Evolutionary conservation across 2,888 invertebrate species (phyloP), one percentile per base, ranked within the genome.

Genomic region (Cryptus viduatorius): DNA sequence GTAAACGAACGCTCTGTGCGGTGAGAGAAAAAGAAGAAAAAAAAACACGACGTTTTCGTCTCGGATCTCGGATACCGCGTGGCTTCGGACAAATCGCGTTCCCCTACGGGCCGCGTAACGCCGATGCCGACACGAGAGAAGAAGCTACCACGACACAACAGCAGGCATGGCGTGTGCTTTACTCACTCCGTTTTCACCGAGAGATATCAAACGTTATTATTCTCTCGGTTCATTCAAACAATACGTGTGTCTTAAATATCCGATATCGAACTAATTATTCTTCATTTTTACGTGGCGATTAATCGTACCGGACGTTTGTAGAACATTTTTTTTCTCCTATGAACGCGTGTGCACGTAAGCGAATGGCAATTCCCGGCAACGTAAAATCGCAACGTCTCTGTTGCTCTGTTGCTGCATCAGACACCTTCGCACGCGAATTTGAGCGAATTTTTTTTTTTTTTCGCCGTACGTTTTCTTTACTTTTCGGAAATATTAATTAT

Each of bases 101-200:
- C 37, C 69, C 53, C 81, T 77, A 53, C 67, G 24, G 61, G 67
- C 86, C 87, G 76, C 79, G 86, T 84, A 84, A 87, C 84, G 82
- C 84, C 87, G 86, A 87, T 84, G 87, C 87, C 88, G 86, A 88
- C 86, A 88, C 87, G 85, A 79, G 85, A 88, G 82, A 88, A 82
- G 83, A 85, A 83, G 79, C 71, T 75, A 65, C 44, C 53, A 46
- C 69, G 65, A 64, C 75, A 80, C 79, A 85, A 85, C 84, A 87
- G 83, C 90, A 89, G 89, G 90, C 89, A 91, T 91, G 91, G 92
- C 91, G 91, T 87, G 90, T 79, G 86, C 19, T 50, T 42, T 7
- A 31, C n/a, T 67, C 53, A 31, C 48, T 68, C 69, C 37, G 37
- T 37, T 37, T 8, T 37, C 53, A 65, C 56, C 16, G 61, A 46